phyloP scores from a whole-genome alignment of 1,140 invertebrate species.

The Zaprionus kolodkinae region DNA sequence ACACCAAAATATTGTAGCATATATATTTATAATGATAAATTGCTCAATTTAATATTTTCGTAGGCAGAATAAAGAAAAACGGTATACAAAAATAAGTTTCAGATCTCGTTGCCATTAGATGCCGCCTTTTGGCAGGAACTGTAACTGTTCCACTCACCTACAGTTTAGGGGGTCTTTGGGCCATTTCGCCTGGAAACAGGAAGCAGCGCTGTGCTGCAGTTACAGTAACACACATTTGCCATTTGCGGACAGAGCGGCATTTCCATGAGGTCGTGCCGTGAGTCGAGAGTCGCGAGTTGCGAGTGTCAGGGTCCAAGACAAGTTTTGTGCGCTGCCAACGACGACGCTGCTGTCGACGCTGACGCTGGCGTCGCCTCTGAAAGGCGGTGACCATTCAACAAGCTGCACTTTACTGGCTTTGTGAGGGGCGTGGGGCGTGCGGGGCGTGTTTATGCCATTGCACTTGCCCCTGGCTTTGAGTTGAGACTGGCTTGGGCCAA shows the following conservation, averaged over 20 bases:
- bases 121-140: background rate
- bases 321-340: constrained; percentile 49
- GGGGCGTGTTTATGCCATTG: constrained; percentile 58
- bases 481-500: constrained; percentile 63
- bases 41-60: background rate
- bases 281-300: background rate
- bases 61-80: background rate
- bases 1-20: no score
- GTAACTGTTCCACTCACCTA: constrained; percentile 12
- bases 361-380: constrained; percentile 13
- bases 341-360: background rate
- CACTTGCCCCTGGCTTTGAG: constrained; percentile 81
- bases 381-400: constrained; percentile 41
- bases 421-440: constrained; percentile 1
- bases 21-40: background rate
- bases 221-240: constrained; percentile 82
- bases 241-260: constrained; percentile 63
- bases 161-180: constrained; percentile 8
- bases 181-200: constrained; percentile 53
- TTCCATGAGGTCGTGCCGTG: constrained; percentile 63
- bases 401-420: constrained; percentile 44
- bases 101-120: background rate
- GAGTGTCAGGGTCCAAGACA: constrained; percentile 67
- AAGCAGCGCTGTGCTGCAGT: constrained; percentile 67
- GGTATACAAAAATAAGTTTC: background rate